A percentile compares a stretch with the other conserved stretches of the same genome.
These are phyloP conservation scores for Malurus cyaneus DNA, from an alignment of 2,113 vertebrate species.

Conservation along the genomic window DNA sequence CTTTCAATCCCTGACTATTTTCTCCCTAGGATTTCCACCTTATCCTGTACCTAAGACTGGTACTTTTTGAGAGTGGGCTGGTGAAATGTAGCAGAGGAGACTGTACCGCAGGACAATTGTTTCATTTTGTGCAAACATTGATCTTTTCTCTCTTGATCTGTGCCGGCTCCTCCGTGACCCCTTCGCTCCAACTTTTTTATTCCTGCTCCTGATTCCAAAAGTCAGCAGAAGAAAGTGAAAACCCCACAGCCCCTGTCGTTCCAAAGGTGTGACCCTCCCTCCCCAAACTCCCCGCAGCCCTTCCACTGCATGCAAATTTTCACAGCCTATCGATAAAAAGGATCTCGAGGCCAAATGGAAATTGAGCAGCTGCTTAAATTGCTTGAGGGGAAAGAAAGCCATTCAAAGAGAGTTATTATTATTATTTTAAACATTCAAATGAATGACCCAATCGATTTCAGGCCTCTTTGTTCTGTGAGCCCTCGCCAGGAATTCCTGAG, in stretches of 20 bases:
- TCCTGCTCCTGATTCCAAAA: background rate
- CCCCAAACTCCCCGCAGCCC: background rate
- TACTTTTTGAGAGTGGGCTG: background rate
- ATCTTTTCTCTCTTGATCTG: background rate
- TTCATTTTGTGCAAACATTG: background rate
- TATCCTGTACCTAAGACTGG: background rate
- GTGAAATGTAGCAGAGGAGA: background rate
- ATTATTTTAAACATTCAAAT: slow-evolving; percentile 49
- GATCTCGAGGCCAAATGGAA: slow-evolving; percentile 54
- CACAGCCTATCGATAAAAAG: slow-evolving; percentile 22
- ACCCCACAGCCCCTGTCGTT: background rate
- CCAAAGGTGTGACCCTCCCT: background rate
- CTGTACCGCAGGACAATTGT: background rate
- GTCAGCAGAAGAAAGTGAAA: background rate
- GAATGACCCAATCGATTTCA: slow-evolving; percentile 19
- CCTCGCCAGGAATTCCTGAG: background rate
- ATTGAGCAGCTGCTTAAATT: slow-evolving; percentile 23
- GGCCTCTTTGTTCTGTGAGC: background rate
- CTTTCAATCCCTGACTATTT: background rate
- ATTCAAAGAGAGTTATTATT: slow-evolving; percentile 13
- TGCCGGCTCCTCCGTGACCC: background rate
- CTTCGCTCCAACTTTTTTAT: background rate
- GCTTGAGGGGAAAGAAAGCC: slow-evolving; percentile 17
- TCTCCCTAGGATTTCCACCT: background rate
- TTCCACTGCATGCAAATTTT: slow-evolving; percentile 12